Conservation (phyloP, 2,888 invertebrate genomes). For the Cantharis nigra region DNA sequence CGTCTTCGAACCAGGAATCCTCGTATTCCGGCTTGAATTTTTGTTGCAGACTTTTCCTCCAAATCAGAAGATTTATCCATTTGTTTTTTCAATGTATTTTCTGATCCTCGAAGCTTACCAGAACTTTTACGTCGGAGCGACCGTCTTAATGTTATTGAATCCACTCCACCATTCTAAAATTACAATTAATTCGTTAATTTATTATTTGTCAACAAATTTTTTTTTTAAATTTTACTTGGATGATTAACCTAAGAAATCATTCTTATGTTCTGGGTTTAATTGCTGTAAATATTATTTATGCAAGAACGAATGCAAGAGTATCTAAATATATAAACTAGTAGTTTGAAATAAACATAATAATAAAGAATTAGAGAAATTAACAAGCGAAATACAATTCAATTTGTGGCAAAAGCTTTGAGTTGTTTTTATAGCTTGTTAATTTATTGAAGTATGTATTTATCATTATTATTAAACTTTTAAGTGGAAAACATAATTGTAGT, state of each 20-base stretch:
- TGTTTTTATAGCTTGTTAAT: no score
- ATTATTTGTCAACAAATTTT: not conserved
- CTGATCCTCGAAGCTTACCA: constrained; percentile 30
- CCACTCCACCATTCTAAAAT: constrained; percentile 45
- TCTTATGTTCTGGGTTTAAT: no score
- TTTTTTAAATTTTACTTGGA: no score
- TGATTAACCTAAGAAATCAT: no score
- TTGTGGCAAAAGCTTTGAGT: no score
- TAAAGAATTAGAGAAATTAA: no score
- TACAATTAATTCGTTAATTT: not conserved
- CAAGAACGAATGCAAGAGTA: no score
- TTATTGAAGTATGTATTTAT: not conserved
- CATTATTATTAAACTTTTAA: not conserved
- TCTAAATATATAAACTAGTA: no score
- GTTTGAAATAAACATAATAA: no score
- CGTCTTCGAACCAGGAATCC: constrained; percentile 61
- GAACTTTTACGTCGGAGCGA: constrained; percentile 45
- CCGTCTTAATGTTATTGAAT: constrained; percentile 39
- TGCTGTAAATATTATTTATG: no score
- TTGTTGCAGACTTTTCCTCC: constrained; percentile 58
- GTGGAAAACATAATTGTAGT: not conserved
- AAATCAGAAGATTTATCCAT: constrained; percentile 37
- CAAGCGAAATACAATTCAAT: no score
- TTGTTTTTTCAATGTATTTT: constrained; percentile 10
- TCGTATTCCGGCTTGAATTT: constrained; percentile 62